phyloP scores from a whole-genome alignment of 2,113 vertebrate species.

The Heloderma charlesbogerti region DNA sequence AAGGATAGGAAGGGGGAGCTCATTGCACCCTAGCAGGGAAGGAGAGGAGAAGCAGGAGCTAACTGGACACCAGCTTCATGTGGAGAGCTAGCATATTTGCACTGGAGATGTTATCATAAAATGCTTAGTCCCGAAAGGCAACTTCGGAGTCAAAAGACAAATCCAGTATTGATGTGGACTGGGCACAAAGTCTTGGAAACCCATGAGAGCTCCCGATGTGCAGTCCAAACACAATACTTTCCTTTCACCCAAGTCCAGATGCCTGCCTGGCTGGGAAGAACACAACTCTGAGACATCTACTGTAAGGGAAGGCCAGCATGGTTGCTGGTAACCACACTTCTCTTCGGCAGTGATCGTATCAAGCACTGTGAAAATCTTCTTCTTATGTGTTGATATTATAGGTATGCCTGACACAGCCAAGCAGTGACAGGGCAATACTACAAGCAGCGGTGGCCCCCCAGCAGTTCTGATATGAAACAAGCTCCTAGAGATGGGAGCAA shows the following conservation, averaged over 20 bases:
- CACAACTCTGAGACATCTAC: neutral
- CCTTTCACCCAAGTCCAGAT: neutral
- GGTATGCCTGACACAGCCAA: neutral
- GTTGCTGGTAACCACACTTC: constrained; percentile 2
- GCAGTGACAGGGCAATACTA: neutral
- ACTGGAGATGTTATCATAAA: constrained; percentile 65
- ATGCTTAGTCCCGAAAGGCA: constrained; percentile 66
- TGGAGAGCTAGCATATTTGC: constrained; percentile 68
- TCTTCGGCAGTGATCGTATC: neutral
- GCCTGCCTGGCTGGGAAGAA: constrained; percentile 12
- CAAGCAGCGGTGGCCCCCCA: neutral
- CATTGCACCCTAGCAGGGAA: constrained; percentile 60
- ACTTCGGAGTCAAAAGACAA: constrained; percentile 25
- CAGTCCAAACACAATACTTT: neutral
- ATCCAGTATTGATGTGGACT: constrained; percentile 3
- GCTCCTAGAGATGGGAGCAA: constrained; percentile 4
- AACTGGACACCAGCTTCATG: constrained; percentile 69
- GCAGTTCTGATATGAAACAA: neutral
- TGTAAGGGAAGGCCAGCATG: neutral
- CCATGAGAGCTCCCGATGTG: neutral
- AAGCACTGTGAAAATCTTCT: neutral
- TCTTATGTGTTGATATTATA: neutral
- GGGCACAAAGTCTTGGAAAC: neutral
- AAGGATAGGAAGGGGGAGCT: constrained; percentile 66
- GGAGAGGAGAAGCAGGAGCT: constrained; percentile 60